Percentiles rank a stretch among this genome's conserved stretches.
Conservation (phyloP, 2,888 invertebrate genomes). For the Oasisia sp. region DNA sequence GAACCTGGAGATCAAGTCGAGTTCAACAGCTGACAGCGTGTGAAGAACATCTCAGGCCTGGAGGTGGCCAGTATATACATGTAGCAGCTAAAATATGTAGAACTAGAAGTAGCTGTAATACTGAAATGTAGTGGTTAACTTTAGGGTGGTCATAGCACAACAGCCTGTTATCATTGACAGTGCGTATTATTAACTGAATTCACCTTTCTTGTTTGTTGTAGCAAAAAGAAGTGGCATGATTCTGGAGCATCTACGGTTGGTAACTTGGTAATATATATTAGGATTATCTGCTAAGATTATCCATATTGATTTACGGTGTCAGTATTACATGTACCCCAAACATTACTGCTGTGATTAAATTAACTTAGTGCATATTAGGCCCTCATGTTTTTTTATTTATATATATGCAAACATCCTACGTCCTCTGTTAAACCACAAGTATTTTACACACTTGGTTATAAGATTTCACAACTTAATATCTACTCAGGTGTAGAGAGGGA, state of each 20-base stretch:
- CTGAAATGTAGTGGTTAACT: neutral
- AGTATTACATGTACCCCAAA: neutral
- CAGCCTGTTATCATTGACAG: neutral
- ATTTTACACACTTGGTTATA: too few relatives aligned
- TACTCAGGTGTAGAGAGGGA: too few relatives aligned
- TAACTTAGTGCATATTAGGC: neutral
- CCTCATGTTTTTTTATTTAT: too few relatives aligned
- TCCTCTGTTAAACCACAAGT: too few relatives aligned
- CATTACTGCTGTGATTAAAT: neutral
- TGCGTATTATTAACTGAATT: neutral
- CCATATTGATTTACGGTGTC: neutral
- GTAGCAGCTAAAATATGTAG: too few relatives aligned
- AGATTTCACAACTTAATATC: too few relatives aligned
- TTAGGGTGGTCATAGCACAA: too few relatives aligned
- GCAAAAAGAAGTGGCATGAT: conserved; percentile 13
- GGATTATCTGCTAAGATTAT: neutral
- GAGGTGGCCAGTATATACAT: too few relatives aligned
- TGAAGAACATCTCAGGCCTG: too few relatives aligned
- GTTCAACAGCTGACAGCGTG: too few relatives aligned
- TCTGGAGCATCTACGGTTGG: neutral
- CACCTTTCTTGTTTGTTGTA: neutral
- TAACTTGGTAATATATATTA: neutral
- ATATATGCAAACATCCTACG: too few relatives aligned
- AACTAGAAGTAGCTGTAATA: neutral
- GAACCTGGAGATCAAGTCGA: too few relatives aligned